These are phyloP conservation scores for Hyphantria cunea DNA, from an alignment of 1,140 invertebrate species.

Conservation along the genomic window DNA sequence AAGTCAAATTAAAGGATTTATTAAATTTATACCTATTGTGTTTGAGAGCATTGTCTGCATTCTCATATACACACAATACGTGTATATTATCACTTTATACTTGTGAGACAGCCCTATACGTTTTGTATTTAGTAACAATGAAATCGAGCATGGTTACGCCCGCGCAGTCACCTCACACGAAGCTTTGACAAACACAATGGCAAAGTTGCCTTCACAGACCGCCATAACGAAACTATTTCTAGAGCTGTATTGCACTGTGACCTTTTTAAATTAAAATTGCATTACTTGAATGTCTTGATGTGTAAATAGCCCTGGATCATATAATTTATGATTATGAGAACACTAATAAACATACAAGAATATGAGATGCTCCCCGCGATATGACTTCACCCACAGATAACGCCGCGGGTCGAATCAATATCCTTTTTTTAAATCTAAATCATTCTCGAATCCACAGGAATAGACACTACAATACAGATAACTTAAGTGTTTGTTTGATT, in stretches of 20 bases:
- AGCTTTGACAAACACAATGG: background rate
- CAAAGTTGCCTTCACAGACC: background rate
- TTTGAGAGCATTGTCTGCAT: slow-evolving; percentile 1
- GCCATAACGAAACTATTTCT: slow-evolving; percentile 9
- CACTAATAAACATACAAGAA: too few relatives aligned
- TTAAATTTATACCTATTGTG: slow-evolving; percentile 10
- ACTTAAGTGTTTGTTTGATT: too few relatives aligned
- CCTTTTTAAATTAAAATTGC: background rate
- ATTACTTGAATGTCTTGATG: too few relatives aligned
- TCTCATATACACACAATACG: slow-evolving; percentile 9
- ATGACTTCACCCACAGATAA: too few relatives aligned
- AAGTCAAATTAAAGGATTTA: background rate
- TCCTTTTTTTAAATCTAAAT: too few relatives aligned
- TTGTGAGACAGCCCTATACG: slow-evolving; percentile 6
- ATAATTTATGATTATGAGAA: too few relatives aligned
- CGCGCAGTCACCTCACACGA: background rate
- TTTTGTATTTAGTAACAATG: slow-evolving; percentile 7
- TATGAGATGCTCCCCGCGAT: too few relatives aligned
- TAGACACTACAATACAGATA: too few relatives aligned
- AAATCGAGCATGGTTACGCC: background rate
- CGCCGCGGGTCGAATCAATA: too few relatives aligned
- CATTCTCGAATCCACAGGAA: too few relatives aligned
- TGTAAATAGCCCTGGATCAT: too few relatives aligned
- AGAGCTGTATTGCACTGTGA: slow-evolving; percentile 4
- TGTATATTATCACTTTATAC: background rate